Conservation (phyloP, 2,888 invertebrate genomes). For the Dasysyrphus tricinctus region DNA sequence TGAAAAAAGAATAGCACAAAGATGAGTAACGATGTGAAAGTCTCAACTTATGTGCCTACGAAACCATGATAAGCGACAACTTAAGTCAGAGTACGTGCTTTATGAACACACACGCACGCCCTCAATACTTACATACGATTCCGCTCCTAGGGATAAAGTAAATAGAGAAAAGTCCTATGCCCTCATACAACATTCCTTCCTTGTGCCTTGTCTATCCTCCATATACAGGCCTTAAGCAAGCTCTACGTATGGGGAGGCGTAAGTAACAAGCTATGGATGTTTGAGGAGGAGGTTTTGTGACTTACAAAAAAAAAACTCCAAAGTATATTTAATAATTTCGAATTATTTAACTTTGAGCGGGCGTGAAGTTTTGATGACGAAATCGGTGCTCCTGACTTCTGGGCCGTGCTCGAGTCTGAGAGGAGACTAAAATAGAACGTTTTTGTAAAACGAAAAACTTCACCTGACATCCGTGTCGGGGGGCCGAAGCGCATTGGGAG, state of each 20-base stretch:
- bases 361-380: constrained; percentile 56
- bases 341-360: constrained; percentile 69
- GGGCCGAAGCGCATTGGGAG: constrained; percentile 13
- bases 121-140: constrained; percentile 35
- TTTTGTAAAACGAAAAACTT: constrained; percentile 53
- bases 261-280: neutral
- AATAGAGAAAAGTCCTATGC: constrained; percentile 41
- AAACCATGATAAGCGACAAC: constrained; percentile 75
- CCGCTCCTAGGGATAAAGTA: constrained; percentile 64
- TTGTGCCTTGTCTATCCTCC: neutral
- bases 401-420: neutral
- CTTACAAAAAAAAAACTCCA: constrained; percentile 49
- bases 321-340: constrained; percentile 72
- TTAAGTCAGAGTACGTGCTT: constrained; percentile 64
- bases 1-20: constrained; percentile 46
- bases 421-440: constrained; percentile 21
- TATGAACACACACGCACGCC: constrained; percentile 42
- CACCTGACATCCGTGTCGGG: constrained; percentile 45
- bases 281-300: neutral
- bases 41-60: constrained; percentile 71
- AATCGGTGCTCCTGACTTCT: constrained; percentile 22
- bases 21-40: constrained; percentile 74
- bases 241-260: neutral
- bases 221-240: too few relatives aligned
- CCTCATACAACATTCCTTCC: neutral